Evolutionary conservation across 2,888 invertebrate species (phyloP).

Genomic region (Aplocera efformata): DNA sequence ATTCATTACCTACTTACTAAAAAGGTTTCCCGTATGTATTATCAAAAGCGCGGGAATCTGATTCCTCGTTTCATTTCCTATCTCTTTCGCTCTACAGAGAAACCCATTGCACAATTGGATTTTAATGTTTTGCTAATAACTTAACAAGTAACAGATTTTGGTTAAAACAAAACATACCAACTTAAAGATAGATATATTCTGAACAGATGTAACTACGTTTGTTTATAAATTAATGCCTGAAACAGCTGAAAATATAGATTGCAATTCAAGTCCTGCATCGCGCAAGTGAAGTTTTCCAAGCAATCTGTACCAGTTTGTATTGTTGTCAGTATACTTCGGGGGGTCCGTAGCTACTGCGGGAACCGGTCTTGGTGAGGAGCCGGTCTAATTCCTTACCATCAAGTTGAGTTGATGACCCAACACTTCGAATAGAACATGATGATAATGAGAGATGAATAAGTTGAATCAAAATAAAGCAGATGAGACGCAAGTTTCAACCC

Average conservation of each 20-base stretch:
- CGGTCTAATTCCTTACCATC: constrained; percentile 6
- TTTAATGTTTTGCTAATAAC: not conserved
- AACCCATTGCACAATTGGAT: not conserved
- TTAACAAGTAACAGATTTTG: not conserved
- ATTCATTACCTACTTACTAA: too few relatives aligned
- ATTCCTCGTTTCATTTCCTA: not conserved
- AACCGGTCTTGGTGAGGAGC: constrained; percentile 8
- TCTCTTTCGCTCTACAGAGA: constrained; percentile 3
- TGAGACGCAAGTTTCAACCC: constrained; percentile 2
- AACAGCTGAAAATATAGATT: not conserved
- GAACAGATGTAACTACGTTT: too few relatives aligned
- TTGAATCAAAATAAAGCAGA: constrained; percentile 3
- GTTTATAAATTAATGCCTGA: too few relatives aligned
- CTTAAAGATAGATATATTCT: not conserved
- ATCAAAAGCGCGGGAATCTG: constrained; percentile 3
- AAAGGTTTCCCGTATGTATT: too few relatives aligned
- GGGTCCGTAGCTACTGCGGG: constrained; percentile 17
- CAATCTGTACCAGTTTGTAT: not conserved
- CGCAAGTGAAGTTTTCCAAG: constrained; percentile 2
- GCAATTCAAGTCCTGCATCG: constrained; percentile 10
- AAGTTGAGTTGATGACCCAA: not conserved
- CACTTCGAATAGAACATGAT: too few relatives aligned
- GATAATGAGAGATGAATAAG: not conserved
- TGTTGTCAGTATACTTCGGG: not conserved
- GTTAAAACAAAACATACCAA: not conserved